A percentile compares a stretch with the other conserved stretches of the same genome.
These are phyloP conservation scores for Laticauda laticaudata DNA, from an alignment of 2,113 vertebrate genomes.

Conservation along the genomic window DNA sequence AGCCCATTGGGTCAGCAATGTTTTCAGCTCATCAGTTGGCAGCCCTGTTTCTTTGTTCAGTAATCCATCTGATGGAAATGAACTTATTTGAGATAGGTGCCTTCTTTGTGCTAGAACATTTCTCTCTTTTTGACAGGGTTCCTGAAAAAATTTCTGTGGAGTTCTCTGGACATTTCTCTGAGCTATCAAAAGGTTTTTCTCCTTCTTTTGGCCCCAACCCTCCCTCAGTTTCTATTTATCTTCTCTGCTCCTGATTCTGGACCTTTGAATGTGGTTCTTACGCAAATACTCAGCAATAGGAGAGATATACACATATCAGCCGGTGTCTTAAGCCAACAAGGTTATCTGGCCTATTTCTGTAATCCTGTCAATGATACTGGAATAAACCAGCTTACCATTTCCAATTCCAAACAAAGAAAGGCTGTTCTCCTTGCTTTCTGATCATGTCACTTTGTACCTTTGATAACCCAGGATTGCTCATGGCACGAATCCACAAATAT, in stretches of 20 bases:
- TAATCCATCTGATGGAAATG: not conserved
- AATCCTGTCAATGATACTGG: not conserved
- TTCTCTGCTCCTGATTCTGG: not conserved
- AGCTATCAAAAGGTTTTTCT: not conserved
- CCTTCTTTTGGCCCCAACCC: not conserved
- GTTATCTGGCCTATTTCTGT: not conserved
- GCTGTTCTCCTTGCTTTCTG: slow-evolving; percentile 1
- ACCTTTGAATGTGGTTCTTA: not conserved
- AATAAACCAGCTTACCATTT: not conserved
- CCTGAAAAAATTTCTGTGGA: not conserved
- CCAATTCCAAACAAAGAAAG: not conserved
- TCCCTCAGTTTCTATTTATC: not conserved
- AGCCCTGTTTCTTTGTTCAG: not conserved
- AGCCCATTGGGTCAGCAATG: not conserved
- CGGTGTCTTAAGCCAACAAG: not conserved
- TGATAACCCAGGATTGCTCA: not conserved
- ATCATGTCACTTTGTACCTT: not conserved
- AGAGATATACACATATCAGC: not conserved
- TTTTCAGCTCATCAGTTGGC: not conserved
- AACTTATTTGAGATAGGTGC: not conserved
- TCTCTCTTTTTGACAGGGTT: not conserved
- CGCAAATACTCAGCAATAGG: not conserved
- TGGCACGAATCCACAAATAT: not conserved
- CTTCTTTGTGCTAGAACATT: not conserved
- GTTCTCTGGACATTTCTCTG: not conserved